These are phyloP conservation scores for Campopleginae sp. DNA, from an alignment of 2,888 invertebrate species.

Conservation along the genomic window DNA sequence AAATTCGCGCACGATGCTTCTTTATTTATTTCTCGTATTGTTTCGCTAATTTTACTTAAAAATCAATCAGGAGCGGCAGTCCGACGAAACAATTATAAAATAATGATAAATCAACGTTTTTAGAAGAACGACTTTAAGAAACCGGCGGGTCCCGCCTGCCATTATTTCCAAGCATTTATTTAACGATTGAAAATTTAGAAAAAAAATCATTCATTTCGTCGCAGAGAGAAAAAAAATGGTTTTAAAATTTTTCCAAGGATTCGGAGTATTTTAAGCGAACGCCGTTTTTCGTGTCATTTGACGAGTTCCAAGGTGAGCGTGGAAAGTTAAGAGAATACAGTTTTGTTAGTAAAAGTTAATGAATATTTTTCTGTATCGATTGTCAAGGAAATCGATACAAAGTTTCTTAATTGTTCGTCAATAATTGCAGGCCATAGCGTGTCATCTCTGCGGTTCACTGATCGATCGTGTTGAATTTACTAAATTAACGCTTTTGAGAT, in stretches of 20 bases:
- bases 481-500: too few species aligned
- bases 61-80: conserved; percentile 79
- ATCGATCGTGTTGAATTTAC: background rate
- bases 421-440: background rate
- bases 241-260: background rate
- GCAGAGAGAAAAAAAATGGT: background rate
- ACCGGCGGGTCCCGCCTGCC: conserved; percentile 95
- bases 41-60: conserved; percentile 80
- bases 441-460: too few species aligned
- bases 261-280: background rate
- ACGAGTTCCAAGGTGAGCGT: conserved; percentile 72
- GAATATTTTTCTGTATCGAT: conserved; percentile 5
- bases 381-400: conserved; percentile 12
- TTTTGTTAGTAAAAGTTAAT: conserved; percentile 50
- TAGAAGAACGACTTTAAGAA: conserved; percentile 98
- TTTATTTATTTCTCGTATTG: conserved; percentile 5
- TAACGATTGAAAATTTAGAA: background rate
- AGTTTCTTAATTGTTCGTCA: background rate
- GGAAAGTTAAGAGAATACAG: conserved; percentile 70
- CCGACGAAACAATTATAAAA: conserved; percentile 73
- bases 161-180: conserved; percentile 34
- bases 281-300: conserved; percentile 48
- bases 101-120: conserved; percentile 80
- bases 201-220: conserved; percentile 4
- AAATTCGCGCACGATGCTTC: conserved; percentile 55